A percentile compares a stretch with the other conserved stretches of the same genome.
Evolutionary conservation across 2,888 invertebrate species (phyloP).

Genomic region (Prenolepis imparis): DNA sequence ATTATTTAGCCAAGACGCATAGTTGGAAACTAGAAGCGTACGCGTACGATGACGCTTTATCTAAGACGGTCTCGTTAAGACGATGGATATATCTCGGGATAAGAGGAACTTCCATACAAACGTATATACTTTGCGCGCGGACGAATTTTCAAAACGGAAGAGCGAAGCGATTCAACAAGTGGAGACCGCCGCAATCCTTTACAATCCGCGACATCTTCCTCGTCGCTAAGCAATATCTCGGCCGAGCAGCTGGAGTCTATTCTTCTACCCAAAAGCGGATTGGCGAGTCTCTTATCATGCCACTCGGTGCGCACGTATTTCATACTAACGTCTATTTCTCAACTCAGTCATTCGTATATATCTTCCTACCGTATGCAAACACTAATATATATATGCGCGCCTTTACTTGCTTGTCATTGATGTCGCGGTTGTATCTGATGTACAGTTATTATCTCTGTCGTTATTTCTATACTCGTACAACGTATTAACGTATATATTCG

Average conservation of each 20-base stretch:
- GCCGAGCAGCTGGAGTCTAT: conserved; percentile 46
- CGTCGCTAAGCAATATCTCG: conserved; percentile 58
- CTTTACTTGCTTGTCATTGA: not conserved
- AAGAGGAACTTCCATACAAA: conserved; percentile 12
- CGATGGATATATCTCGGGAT: conserved; percentile 11
- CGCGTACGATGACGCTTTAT: conserved; percentile 5
- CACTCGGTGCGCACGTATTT: conserved; percentile 49
- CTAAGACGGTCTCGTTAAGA: conserved; percentile 24
- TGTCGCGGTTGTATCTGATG: not conserved
- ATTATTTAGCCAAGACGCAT: not conserved
- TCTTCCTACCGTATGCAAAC: conserved; percentile 20
- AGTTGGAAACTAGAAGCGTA: not conserved
- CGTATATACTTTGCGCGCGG: not conserved
- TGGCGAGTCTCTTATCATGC: conserved; percentile 55
- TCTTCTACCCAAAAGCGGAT: conserved; percentile 53
- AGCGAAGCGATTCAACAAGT: conserved; percentile 54
- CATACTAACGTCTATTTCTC: conserved; percentile 42
- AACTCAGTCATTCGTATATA: conserved; percentile 42
- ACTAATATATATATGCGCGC: not conserved
- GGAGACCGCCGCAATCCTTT: conserved; percentile 52
- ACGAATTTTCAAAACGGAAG: conserved; percentile 53
- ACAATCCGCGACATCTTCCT: conserved; percentile 55
- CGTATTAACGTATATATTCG: conserved; percentile 19
- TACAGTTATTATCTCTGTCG: not conserved
- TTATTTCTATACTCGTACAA: not conserved